phyloP scores from a whole-genome alignment of 2,113 vertebrate species.

The Gymnocephalus cernua region DNA sequence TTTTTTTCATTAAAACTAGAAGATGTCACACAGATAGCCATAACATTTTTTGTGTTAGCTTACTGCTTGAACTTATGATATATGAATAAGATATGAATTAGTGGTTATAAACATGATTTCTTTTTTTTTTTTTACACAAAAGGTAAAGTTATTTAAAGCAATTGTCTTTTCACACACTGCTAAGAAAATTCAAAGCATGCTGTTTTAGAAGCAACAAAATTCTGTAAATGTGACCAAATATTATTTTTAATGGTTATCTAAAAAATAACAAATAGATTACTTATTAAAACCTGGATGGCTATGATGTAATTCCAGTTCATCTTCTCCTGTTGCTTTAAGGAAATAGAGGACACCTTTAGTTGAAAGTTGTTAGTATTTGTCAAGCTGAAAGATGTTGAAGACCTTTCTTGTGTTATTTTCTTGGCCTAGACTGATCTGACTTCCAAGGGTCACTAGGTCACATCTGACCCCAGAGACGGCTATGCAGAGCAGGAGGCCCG shows the following conservation, averaged over 20 bases:
- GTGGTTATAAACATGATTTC: neutral
- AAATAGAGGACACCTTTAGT: neutral
- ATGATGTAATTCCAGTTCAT: neutral
- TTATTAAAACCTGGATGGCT: neutral
- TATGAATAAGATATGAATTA: neutral
- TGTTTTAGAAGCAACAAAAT: neutral
- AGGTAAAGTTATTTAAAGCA: neutral
- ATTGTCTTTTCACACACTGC: neutral
- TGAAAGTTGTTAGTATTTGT: constrained; percentile 5
- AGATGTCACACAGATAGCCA: neutral
- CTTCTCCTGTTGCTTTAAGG: neutral
- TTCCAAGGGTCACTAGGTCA: constrained; percentile 52
- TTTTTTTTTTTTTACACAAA: neutral
- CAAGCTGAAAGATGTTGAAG: constrained; percentile 6
- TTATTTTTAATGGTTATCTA: neutral
- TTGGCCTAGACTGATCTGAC: constrained; percentile 29
- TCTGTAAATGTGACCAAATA: neutral
- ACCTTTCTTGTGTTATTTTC: constrained; percentile 1
- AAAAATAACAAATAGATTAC: neutral
- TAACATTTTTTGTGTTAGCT: neutral
- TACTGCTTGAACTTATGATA: neutral
- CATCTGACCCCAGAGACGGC: constrained; percentile 40
- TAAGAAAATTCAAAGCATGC: neutral
- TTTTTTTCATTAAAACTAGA: neutral
- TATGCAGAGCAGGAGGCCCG: constrained; percentile 47